Evolutionary conservation across 2,113 vertebrate genomes (phyloP), one percentile per base, ranked within the genome.

Genomic region (Trochalopteron elliotii): DNA sequence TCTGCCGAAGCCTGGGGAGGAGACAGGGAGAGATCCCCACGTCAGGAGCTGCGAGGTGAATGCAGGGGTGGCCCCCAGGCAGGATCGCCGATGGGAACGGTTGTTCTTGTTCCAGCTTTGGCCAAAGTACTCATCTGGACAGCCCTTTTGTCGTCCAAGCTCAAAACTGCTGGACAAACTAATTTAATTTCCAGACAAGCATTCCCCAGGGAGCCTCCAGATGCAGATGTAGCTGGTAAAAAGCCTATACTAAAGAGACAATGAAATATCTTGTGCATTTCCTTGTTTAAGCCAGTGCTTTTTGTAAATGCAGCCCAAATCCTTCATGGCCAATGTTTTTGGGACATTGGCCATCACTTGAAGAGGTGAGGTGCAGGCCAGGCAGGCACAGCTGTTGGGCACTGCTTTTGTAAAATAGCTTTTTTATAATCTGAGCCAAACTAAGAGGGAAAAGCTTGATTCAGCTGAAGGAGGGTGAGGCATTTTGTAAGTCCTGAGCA

Each of bases 1-100:
- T 99, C 98, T 49, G 97, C 87, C 1, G 89, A 98, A 61, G 97
- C 98, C 98, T 98, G 83, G 12, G 80, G 85, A 20, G 37, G 68
- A 65, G 47, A 80, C 18, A 95, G 40, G 57, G 17, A 50, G 52
- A 76, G 44, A 95, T 0, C 21, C 10, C 17, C 23, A 0, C 0
- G 2, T 67, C 19, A 35, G 33, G 56, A 87, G 75, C 53, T 1
- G 35, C 3, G 7, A 35, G 71, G n/a, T 15, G 45, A 37, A 12
- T 0, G 12, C 4, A 4, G 1, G 44, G 72, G 2, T 2, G 52
- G 55, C 10, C 35, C 37, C 25, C 11, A 15, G 53, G 40, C 1
- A 0, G 42, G 55, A 21, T 9, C 0, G 1, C 47, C 13, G 64
- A 17, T 9, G 39, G 74, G 17, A 70, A 13, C 7, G 7, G 28